Evolutionary conservation across 2,888 invertebrate species (phyloP), one percentile per base, ranked within the genome.

Genomic region (Spatulosminthurus flaviceps): DNA sequence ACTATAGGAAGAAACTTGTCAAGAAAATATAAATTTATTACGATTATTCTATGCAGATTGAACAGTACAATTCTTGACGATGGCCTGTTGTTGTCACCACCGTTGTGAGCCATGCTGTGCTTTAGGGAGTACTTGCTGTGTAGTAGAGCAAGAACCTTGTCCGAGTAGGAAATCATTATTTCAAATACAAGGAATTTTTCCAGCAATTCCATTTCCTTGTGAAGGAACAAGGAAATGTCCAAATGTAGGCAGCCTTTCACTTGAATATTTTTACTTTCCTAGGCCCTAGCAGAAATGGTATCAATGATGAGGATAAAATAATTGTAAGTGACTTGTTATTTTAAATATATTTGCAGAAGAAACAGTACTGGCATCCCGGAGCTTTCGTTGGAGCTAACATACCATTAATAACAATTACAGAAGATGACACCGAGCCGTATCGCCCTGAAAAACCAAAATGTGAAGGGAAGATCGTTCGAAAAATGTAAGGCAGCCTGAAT

Each of bases 101-200:
- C 51, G 19, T 19, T 51, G 51, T n/a, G n/a, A 19, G 9, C n/a
- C 51, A 51, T 51, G n/a, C 51, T 5, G 16, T 51, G 5, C 34
- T 34, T 34, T 7, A 7, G 34, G 34, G 5, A 34, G 51, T 19
- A n/a, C 5, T 51, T 51, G 51, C 51, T 51, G 51, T 19, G n/a
- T 51, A 5, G 16, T 51, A 19, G 51, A 51, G 51, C 51, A 13
- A n/a, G n/a, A n/a, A 51, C 51, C 16, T 11, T 51, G 51, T 51
- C 51, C 51, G 16, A 51, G 16, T 11, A 13, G 51, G 16, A 51
- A n/a, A 16, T 11, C 51, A 51, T 9, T 51, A 16, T 51, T 51
- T 19, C 9, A 51, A 51, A 51, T 51, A 51, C 51, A 51, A 51
- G 51, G 51, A 51, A 51, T 51, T 16, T 51, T 51, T n/a, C 51